Evolutionary conservation across 2,888 invertebrate genomes (phyloP), one percentile per base, ranked within the genome.

Genomic region (Cryptocephalus moraei): DNA sequence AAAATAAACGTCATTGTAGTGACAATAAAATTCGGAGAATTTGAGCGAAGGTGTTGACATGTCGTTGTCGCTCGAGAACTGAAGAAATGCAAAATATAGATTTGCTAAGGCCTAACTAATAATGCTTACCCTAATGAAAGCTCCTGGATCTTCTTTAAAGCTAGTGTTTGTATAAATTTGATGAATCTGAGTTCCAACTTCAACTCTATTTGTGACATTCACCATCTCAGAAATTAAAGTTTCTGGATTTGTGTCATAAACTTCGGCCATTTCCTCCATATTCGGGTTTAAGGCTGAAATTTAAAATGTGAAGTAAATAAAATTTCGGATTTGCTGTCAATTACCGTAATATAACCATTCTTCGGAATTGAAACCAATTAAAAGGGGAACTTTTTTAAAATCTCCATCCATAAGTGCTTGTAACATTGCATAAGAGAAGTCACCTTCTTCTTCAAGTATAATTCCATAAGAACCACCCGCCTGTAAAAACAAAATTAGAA

Each of bases 281-380:
- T 36, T 36, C 2, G 36, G 36, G 6, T 36, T 36, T 12, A 36
- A 6, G 12, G 12, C 36, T 36, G 36, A 36, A 36, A 36, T 22
- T 22, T 6, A 4, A 12, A 36, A 36, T 36, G 3, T 36, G 12
- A 11, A 36, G 12, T 36, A 36, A 36, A 36, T 36, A 11, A 2
- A 11, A 12, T 12, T 36, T 36, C 12, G 4, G n/a, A 36, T 36
- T 4, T 4, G 4, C 12, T 36, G 12, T 36, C n/a, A 34, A 34
- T 14, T 11, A n/a, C 45, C 45, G 11, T 39, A 41, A 41, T 14
- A 40, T n/a, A 53, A 42, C 40, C 45, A 47, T 39, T 53, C 53
- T 46, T 51, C 53, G 2, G 53, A 53, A 31, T 45, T 53, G 22
- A 48, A 51, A n/a, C 53, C 53, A 13, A 48, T 42, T 22, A 53